A percentile compares a stretch with the other conserved stretches of the same genome.
These are phyloP conservation scores for Trachelipus rathkii DNA, from an alignment of 1,140 invertebrate species.

Conservation along the genomic window DNA sequence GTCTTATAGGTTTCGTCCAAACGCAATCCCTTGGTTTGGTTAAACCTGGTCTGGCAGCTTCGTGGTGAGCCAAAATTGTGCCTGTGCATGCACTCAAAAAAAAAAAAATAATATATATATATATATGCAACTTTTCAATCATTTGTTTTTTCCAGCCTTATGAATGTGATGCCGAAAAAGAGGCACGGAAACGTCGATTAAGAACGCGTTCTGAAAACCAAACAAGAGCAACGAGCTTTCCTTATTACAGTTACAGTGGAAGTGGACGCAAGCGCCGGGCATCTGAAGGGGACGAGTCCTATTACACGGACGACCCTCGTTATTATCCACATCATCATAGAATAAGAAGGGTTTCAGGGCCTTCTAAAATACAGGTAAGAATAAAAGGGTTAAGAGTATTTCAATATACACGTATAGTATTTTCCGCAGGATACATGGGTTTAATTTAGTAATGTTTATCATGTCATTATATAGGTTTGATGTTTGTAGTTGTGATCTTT, in stretches of 20 bases:
- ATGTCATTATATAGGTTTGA: too few relatives aligned
- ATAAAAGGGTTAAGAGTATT: not conserved
- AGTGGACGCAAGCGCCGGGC: slow-evolving; percentile 30
- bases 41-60: too few relatives aligned
- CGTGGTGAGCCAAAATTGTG: too few relatives aligned
- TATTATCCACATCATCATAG: slow-evolving; percentile 20
- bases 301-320: slow-evolving; percentile 1
- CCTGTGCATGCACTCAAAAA: too few relatives aligned
- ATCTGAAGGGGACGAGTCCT: slow-evolving; percentile 39
- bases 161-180: slow-evolving; percentile 34
- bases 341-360: slow-evolving; percentile 37
- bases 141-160: slow-evolving; percentile 21
- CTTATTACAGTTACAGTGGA: slow-evolving; percentile 14
- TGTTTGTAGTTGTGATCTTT: too few relatives aligned
- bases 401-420: too few relatives aligned
- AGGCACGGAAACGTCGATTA: slow-evolving; percentile 35
- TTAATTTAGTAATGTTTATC: too few relatives aligned
- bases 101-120: too few relatives aligned
- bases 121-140: too few relatives aligned
- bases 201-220: slow-evolving; percentile 40
- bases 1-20: too few relatives aligned
- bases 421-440: too few relatives aligned
- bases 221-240: not conserved
- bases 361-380: not conserved
- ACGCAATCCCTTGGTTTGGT: not conserved